Evolutionary conservation across 23 tunicate genomes (phyloP).

Genomic region (Phallusia fumigata): DNA sequence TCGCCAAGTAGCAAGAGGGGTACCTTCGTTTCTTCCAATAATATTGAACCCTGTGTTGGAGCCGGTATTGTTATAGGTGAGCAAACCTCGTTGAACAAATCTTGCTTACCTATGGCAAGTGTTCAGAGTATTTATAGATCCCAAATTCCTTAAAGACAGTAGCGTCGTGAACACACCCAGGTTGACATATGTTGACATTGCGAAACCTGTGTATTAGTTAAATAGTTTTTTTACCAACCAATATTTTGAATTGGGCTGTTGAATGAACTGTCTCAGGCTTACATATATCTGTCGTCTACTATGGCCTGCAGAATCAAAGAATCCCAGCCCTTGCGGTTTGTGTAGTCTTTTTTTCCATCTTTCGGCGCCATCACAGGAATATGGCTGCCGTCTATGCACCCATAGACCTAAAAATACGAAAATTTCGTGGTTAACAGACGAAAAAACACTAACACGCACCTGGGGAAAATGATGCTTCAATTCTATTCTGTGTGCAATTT

Average conservation of each 20-base stretch:
- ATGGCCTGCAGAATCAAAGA: constrained; percentile 36
- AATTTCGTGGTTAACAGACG: background rate
- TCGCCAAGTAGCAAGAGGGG: background rate
- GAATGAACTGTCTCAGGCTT: background rate
- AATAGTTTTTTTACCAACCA: background rate
- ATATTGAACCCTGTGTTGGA: background rate
- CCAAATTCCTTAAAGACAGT: constrained; percentile 6
- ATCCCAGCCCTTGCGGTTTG: constrained; percentile 30
- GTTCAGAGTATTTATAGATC: background rate
- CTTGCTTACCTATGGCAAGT: background rate
- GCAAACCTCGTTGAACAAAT: no score
- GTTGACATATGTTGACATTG: background rate
- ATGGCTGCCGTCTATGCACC: constrained; percentile 42
- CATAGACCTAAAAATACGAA: background rate
- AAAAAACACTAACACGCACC: constrained; percentile 5
- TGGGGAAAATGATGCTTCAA: constrained; percentile 18
- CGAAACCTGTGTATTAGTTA: background rate
- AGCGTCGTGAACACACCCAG: constrained; percentile 7
- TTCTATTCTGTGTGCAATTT: constrained; percentile 17
- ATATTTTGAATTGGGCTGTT: no score
- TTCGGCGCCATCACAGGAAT: constrained; percentile 37
- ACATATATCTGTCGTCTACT: constrained; percentile 29
- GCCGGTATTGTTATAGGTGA: no score
- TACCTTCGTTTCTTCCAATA: background rate
- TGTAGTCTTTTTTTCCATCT: constrained; percentile 21